phyloP scores from a whole-genome alignment of 2,113 vertebrate genomes.

The Neofelis nebulosa region DNA sequence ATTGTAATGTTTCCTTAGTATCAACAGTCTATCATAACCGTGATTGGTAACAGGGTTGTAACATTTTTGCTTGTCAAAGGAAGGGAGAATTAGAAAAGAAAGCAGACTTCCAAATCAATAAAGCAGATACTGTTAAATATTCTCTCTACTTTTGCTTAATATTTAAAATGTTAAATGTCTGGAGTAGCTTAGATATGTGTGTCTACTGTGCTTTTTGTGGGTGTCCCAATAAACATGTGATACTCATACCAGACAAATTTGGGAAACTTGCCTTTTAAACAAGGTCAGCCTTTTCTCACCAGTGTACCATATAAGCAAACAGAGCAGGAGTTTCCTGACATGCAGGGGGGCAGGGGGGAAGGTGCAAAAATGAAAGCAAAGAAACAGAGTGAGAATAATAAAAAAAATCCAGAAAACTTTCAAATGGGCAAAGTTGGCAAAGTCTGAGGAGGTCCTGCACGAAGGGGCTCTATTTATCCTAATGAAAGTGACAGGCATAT shows the following conservation, averaged over 20 bases:
- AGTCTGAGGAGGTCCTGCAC: neutral
- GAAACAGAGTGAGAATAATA: neutral
- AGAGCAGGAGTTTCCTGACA: slow-evolving; percentile 24
- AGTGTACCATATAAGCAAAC: neutral
- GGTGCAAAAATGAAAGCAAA: neutral
- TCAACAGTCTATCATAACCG: slow-evolving; percentile 81
- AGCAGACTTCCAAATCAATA: slow-evolving; percentile 34
- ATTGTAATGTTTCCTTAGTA: slow-evolving; percentile 83
- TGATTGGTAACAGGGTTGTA: slow-evolving; percentile 78
- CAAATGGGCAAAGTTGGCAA: slow-evolving; percentile 16
- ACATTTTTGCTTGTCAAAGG: slow-evolving; percentile 76
- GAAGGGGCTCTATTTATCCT: neutral
- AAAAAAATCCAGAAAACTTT: slow-evolving; percentile 31
- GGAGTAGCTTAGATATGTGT: neutral
- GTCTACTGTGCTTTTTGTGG: neutral
- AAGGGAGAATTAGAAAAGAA: slow-evolving; percentile 58
- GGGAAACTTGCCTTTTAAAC: slow-evolving; percentile 13
- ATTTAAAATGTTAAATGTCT: slow-evolving; percentile 31
- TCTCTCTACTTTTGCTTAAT: slow-evolving; percentile 2
- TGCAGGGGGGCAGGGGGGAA: neutral
- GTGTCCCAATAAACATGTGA: neutral
- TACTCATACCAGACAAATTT: neutral
- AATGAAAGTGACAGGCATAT: slow-evolving; percentile 31
- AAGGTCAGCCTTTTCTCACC: slow-evolving; percentile 26
- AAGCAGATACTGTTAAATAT: slow-evolving; percentile 12